phyloP scores from a whole-genome alignment of 1,140 invertebrate species.

The Drosophila micromelanica region DNA sequence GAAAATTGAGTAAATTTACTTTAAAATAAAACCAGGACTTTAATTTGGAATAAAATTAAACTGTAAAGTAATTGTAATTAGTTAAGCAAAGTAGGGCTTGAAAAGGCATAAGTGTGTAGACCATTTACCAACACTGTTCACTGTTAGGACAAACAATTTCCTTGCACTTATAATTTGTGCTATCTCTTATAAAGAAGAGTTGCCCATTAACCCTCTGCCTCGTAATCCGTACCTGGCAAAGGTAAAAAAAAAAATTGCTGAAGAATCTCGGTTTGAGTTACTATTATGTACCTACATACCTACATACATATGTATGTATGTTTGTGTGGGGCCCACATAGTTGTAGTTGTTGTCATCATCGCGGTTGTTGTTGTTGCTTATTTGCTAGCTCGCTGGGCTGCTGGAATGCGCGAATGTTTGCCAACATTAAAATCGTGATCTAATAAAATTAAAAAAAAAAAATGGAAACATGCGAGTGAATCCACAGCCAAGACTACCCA shows the following conservation, averaged over 20 bases:
- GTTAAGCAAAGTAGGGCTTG: background rate
- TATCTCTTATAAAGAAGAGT: slow-evolving; percentile 1
- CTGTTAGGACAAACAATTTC: background rate
- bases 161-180: background rate
- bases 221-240: slow-evolving; percentile 50
- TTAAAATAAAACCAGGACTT: too few species aligned
- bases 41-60: too few species aligned
- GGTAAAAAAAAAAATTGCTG: slow-evolving; percentile 41
- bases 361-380: slow-evolving; percentile 34
- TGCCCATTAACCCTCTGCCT: slow-evolving; percentile 1
- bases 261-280: slow-evolving; percentile 71
- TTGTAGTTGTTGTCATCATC: slow-evolving; percentile 48
- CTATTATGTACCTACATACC: slow-evolving; percentile 57
- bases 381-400: slow-evolving; percentile 41
- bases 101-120: background rate
- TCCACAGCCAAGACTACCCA: slow-evolving; percentile 15
- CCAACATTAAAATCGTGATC: slow-evolving; percentile 79
- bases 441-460: slow-evolving; percentile 53
- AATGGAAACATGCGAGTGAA: slow-evolving; percentile 26
- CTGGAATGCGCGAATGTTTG: slow-evolving; percentile 77
- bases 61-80: background rate
- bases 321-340: slow-evolving; percentile 42
- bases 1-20: too few species aligned
- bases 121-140: background rate
- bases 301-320: background rate